A percentile compares a stretch with the other conserved stretches of the same genome.
phyloP scores from a whole-genome alignment of 2,797 vertebrate species.

The Macroramphosus scolopax region DNA sequence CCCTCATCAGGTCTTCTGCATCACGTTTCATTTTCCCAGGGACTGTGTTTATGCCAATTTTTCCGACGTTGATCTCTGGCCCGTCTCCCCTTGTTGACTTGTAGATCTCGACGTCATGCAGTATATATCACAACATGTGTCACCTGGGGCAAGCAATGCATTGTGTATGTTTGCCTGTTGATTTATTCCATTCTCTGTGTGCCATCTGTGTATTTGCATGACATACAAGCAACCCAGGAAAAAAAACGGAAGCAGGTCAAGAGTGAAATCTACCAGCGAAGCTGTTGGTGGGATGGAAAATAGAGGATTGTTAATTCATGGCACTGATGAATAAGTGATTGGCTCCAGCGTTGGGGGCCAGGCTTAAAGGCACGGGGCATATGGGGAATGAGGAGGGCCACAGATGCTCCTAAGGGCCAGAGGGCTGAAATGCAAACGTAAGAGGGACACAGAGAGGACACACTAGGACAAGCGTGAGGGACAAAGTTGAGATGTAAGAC shows the following conservation, averaged over 20 bases:
- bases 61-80: background rate
- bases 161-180: constrained; percentile 6
- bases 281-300: constrained; percentile 71
- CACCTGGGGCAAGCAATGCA: background rate
- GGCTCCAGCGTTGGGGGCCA: constrained; percentile 50
- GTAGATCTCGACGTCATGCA: background rate
- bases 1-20: constrained; percentile 3
- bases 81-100: background rate
- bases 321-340: constrained; percentile 71
- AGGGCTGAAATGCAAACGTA: constrained; percentile 58
- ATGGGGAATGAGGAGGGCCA: constrained; percentile 63
- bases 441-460: constrained; percentile 45
- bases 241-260: constrained; percentile 60
- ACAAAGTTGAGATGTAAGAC: constrained; percentile 20
- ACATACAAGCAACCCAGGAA: constrained; percentile 17
- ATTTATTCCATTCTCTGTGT: constrained; percentile 2
- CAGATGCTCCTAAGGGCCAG: constrained; percentile 72
- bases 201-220: constrained; percentile 25
- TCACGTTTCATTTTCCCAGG: background rate
- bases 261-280: constrained; percentile 56
- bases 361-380: constrained; percentile 71
- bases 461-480: constrained; percentile 29
- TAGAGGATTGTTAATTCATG: constrained; percentile 71
- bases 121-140: constrained; percentile 1
- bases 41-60: background rate